Conservation (phyloP, 2,113 vertebrate genomes). For the Salvelinus fontinalis region DNA sequence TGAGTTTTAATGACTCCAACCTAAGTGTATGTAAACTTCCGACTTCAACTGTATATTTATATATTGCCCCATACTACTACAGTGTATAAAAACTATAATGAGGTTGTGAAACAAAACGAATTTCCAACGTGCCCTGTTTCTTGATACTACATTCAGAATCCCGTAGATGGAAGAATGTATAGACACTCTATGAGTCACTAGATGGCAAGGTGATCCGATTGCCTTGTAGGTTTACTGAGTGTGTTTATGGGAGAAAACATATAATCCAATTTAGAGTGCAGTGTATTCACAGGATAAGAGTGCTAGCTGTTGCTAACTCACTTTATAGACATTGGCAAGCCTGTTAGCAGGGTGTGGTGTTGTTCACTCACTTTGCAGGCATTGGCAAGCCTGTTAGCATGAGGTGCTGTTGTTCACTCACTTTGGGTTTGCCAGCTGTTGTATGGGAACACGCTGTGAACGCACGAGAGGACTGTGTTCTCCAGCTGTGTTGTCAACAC, state of each 20-base stretch:
- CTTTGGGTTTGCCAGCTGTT: slow-evolving; percentile 23
- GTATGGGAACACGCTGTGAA: slow-evolving; percentile 29
- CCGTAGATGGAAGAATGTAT: too few species aligned
- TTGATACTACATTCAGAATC: too few species aligned
- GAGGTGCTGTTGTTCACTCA: slow-evolving; percentile 6
- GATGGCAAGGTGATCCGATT: too few species aligned
- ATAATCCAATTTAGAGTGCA: neutral
- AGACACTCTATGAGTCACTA: too few species aligned
- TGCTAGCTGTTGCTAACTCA: neutral
- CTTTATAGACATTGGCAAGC: neutral
- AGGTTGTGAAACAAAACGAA: too few species aligned
- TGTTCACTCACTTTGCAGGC: neutral
- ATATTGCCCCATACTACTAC: too few species aligned
- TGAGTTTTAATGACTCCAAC: too few species aligned
- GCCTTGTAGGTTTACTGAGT: neutral
- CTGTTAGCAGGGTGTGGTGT: neutral
- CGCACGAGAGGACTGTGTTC: slow-evolving; percentile 11
- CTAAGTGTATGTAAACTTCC: too few species aligned
- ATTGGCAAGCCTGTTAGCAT: neutral
- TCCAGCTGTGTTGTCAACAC: slow-evolving; percentile 54
- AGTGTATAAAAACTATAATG: too few species aligned
- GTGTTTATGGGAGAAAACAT: neutral
- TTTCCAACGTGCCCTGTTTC: too few species aligned
- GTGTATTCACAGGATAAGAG: neutral
- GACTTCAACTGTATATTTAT: too few species aligned